Evolutionary conservation across 2,888 invertebrate species (phyloP).

Genomic region (Mechanitis messenoides): DNA sequence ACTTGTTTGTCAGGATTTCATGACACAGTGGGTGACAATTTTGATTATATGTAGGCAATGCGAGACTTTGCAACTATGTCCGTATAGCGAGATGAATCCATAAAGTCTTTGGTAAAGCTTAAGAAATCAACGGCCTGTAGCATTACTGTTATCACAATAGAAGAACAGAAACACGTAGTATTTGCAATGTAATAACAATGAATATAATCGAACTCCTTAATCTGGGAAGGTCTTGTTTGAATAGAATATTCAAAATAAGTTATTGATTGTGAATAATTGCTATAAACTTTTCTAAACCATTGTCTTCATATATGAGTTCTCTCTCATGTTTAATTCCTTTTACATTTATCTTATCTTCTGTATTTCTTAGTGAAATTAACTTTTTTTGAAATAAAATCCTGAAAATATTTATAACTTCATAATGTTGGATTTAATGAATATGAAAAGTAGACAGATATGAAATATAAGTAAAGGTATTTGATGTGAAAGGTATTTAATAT

Average conservation of each 20-base stretch:
- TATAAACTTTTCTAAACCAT: too few relatives aligned
- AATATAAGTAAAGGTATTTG: too few relatives aligned
- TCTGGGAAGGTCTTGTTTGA: slow-evolving; percentile 9
- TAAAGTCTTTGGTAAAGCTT: neutral
- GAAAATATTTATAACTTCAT: too few relatives aligned
- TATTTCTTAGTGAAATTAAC: too few relatives aligned
- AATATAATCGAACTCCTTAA: slow-evolving; percentile 11
- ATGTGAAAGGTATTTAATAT: too few relatives aligned
- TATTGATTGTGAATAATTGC: neutral
- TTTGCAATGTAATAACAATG: neutral
- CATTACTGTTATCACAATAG: too few relatives aligned
- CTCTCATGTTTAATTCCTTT: too few relatives aligned
- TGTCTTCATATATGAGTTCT: too few relatives aligned
- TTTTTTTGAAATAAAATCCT: too few relatives aligned
- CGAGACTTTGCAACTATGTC: slow-evolving; percentile 8
- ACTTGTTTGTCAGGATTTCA: slow-evolving; percentile 26
- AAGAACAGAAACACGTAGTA: neutral
- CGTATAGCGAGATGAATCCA: neutral
- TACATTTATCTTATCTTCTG: too few relatives aligned
- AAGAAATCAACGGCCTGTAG: neutral
- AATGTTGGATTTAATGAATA: too few relatives aligned
- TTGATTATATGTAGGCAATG: slow-evolving; percentile 14
- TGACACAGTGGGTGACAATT: slow-evolving; percentile 22
- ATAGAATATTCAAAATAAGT: neutral
- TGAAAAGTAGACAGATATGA: too few relatives aligned